Conservation (phyloP, 2,888 invertebrate species). For the Mythimna vitellina region DNA sequence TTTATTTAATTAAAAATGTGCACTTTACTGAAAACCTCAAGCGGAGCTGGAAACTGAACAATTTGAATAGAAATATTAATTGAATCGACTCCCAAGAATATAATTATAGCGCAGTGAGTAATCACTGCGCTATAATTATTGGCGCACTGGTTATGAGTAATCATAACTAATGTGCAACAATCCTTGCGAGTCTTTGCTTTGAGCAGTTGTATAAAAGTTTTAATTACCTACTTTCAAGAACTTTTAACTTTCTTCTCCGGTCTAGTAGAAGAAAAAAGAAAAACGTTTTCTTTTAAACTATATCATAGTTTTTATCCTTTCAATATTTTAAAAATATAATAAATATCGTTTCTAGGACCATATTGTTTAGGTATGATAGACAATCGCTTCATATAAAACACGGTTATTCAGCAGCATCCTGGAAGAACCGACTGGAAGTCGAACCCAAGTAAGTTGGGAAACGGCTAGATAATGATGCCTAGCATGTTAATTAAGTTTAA, state of each 20-base stretch:
- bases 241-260: conserved; percentile 4
- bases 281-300: no score
- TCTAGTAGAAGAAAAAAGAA: neutral
- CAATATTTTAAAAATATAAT: no score
- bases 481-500: no score
- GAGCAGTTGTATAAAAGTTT: conserved; percentile 11
- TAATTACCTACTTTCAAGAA: conserved; percentile 22
- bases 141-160: no score
- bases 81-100: conserved; percentile 3
- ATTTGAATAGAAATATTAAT: conserved; percentile 10
- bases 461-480: neutral
- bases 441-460: no score
- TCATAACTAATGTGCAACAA: conserved; percentile 2
- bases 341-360: neutral
- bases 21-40: neutral
- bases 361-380: no score
- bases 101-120: no score
- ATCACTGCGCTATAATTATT: no score
- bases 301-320: no score
- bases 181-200: neutral
- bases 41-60: neutral
- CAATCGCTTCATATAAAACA: no score
- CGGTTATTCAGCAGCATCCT: no score
- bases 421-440: no score
- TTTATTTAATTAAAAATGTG: conserved; percentile 19